Conservation (phyloP, 2,888 invertebrate genomes). For the Seladonia tumulorum region DNA sequence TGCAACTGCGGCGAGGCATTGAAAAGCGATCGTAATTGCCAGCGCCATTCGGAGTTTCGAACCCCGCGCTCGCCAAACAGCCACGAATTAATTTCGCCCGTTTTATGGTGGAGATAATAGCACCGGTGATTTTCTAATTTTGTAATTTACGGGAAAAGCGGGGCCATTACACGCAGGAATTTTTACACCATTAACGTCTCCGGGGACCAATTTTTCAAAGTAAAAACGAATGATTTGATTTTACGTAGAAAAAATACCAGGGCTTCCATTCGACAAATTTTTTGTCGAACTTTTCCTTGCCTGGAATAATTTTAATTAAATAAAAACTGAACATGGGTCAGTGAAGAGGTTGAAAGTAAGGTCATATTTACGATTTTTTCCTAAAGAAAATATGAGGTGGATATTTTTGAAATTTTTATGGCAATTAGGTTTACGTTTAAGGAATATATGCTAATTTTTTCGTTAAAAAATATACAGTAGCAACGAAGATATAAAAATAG, state of each 20-base stretch:
- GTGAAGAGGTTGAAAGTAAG: no score
- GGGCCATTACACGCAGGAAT: background rate
- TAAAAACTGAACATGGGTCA: no score
- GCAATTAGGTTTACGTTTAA: background rate
- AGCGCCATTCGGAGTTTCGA: conserved; percentile 19
- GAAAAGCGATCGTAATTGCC: conserved; percentile 45
- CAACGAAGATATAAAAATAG: no score
- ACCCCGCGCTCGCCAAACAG: background rate
- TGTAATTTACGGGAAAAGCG: conserved; percentile 12
- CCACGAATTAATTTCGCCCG: conserved; percentile 26
- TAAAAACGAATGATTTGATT: background rate
- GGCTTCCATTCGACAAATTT: background rate
- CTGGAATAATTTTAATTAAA: background rate
- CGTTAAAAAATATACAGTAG: background rate
- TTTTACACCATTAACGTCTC: background rate
- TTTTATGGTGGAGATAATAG: background rate
- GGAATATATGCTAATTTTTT: background rate
- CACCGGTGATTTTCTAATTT: conserved; percentile 25
- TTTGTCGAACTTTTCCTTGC: background rate
- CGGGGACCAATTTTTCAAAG: background rate
- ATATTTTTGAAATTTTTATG: background rate
- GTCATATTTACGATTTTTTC: background rate
- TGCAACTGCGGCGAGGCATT: conserved; percentile 28
- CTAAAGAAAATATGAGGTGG: background rate
- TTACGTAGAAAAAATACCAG: background rate